Base-by-base conservation (phyloP, 1,140 invertebrate species). In the Drosophila subobscura region DNA sequence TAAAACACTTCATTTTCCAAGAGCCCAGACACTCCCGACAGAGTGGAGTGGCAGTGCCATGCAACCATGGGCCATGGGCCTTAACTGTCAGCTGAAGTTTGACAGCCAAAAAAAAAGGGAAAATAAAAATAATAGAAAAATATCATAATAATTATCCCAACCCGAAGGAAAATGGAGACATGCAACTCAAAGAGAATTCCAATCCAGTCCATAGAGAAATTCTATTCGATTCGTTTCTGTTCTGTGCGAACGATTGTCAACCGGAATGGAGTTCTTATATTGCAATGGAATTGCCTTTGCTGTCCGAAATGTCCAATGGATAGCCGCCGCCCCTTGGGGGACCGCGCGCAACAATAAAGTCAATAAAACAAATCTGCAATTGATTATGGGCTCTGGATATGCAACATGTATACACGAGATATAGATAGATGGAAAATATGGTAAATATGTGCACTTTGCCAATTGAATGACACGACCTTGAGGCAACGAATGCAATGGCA, bases 301-400 rank as follows among this genome's bases (percentile, higher is more conserved):
- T 68, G 65, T 68, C 65, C 27, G 1, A 68, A 68, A 47, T 68
- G 64, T 56, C 66, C 51, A 49, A 12, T 37, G 33, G 10, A 12
- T 10, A 8, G 33, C 16, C n/a, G n/a, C 49, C 8, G 14, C 20
- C 27, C 55, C 51, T 75, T 40, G 72, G 33, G 40, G 49, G 33
- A 20, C 59, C 14, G 52, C 72, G 61, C 33, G 47, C 72, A 58
- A 52, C 79, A 85, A 86, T 80, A 60, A 71, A 81, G 72, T 75
- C 73, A 81, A 80, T 77, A 88, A 75, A 75, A 65, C 73, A 88
- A 88, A 86, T 86, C 53, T 88, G 74, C 81, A 74, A 74, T 86
- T 88, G 81, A 86, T 86, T 86, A 88, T 81, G 70, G 73, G 65
- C 64, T 49, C 33, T 37, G 33, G 61, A 72, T 70, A 79, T 58